Evolutionary conservation across 2,797 vertebrate genomes (phyloP).

Genomic region (Sphenopsis melanotis): DNA sequence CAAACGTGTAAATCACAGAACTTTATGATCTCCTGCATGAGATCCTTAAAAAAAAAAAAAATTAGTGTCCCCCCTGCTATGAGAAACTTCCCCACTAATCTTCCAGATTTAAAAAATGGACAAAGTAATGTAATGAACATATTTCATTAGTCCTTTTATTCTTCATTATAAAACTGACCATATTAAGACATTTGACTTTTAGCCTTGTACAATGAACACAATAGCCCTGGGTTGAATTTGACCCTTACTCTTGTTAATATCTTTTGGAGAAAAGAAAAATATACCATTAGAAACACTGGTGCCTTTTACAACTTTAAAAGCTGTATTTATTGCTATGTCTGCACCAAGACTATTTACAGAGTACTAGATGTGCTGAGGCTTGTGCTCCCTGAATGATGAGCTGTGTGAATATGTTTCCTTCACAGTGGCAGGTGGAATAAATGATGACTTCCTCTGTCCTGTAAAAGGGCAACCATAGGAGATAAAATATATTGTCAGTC

Average conservation of each 20-base stretch:
- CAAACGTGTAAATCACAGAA: slow-evolving; percentile 7
- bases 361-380: not conserved
- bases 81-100: slow-evolving; percentile 22
- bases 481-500: not conserved
- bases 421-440: not conserved
- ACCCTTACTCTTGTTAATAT: not conserved
- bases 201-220: not conserved
- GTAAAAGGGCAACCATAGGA: not conserved
- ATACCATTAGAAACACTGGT: not conserved
- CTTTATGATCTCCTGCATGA: not conserved
- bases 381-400: not conserved
- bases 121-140: not conserved
- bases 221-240: not conserved
- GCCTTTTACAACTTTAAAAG: not conserved
- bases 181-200: not conserved
- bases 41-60: not conserved
- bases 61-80: not conserved
- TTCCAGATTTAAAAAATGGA: not conserved
- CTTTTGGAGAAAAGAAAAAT: not conserved
- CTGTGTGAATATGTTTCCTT: not conserved
- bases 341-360: not conserved
- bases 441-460: not conserved
- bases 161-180: not conserved
- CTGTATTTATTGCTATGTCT: not conserved
- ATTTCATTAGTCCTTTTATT: not conserved